Base-by-base conservation (phyloP, 2,113 vertebrate genomes). In the Micronisus gabar region DNA sequence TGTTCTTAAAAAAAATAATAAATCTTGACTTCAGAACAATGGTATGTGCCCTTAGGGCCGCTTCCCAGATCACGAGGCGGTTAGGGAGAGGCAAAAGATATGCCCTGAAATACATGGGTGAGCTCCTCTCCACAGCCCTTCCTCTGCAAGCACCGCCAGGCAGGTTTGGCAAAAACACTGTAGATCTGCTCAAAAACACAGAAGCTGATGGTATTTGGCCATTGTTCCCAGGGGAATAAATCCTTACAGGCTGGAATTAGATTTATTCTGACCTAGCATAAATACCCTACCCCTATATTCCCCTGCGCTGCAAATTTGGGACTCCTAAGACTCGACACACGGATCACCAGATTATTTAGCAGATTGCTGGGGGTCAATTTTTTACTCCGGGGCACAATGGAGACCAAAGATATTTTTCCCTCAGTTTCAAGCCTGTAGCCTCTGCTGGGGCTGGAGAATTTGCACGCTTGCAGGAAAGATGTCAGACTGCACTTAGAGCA, bases 11-110 rank as follows among this genome's bases (percentile, higher is more conserved):
- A 88, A 59, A 73, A 80, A 93, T 55, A 94, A 92, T 52, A 74
- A 79, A 95, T 56, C 67, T 88, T 90, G 92, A 96, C 90, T 95
- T 97, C 94, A 97, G 83, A 68, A 95, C 92, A 94, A 93, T 95
- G 96, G 95, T 91, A 96, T 96, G 93, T 85, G 89, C 92, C 82
- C 88, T 91, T 43, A 5, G 75, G 90, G 70, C 88, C 0, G 2
- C 73, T 58, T 55, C 93, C 55, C 93, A 86, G 53, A 65, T 76
- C 95, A 80, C 1, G 1, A 76, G 78, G 68, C 68, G 76, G 25
- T 80, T 84, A 91, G 93, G 90, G 72, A 86, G 95, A 94, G 82
- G 92, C 89, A 76, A 19, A 72, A 86, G 81, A 86, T 70, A 70
- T 83, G 94, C 76, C 91, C 91, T 76, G 68, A 84, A 82, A 48